A percentile compares a stretch with the other conserved stretches of the same genome.
Evolutionary conservation across 2,888 invertebrate genomes (phyloP).

Genomic region (Sepioteuthis lessoniana): DNA sequence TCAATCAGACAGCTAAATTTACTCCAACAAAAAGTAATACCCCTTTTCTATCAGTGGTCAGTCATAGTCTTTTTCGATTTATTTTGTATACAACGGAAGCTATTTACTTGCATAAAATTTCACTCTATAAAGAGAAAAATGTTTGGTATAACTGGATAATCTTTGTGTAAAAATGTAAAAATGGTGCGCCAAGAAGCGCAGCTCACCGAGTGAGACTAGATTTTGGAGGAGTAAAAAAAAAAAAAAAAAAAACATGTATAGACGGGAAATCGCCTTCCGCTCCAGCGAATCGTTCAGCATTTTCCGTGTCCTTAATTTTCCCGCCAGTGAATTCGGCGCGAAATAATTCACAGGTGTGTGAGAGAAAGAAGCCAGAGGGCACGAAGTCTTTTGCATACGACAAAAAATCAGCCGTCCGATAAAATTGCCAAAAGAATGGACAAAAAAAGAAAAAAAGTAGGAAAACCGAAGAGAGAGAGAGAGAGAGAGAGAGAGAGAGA

Average conservation of each 20-base stretch:
- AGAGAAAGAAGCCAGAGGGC: not conserved
- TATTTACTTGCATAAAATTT: not conserved
- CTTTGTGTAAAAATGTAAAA: not conserved
- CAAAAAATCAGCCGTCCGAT: not conserved
- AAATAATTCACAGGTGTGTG: conserved; percentile 10
- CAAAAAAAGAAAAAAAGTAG: not conserved
- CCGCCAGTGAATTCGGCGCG: not conserved
- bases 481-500: too few species aligned
- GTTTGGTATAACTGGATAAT: not conserved
- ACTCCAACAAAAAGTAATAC: too few species aligned
- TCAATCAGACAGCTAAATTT: too few species aligned
- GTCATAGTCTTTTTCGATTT: not conserved
- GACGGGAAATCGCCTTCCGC: conserved; percentile 1
- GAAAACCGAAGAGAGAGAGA: not conserved
- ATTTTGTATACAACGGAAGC: not conserved
- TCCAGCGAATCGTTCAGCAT: not conserved
- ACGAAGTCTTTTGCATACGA: not conserved
- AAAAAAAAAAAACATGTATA: too few species aligned
- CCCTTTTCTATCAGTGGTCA: not conserved
- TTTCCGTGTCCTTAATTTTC: not conserved
- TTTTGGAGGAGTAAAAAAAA: too few species aligned
- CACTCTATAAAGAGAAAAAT: not conserved
- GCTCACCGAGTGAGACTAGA: too few species aligned
- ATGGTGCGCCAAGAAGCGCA: not conserved
- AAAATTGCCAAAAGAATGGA: not conserved